Conservation (phyloP, 2,888 invertebrate species). For the Tetragnatha montana region DNA sequence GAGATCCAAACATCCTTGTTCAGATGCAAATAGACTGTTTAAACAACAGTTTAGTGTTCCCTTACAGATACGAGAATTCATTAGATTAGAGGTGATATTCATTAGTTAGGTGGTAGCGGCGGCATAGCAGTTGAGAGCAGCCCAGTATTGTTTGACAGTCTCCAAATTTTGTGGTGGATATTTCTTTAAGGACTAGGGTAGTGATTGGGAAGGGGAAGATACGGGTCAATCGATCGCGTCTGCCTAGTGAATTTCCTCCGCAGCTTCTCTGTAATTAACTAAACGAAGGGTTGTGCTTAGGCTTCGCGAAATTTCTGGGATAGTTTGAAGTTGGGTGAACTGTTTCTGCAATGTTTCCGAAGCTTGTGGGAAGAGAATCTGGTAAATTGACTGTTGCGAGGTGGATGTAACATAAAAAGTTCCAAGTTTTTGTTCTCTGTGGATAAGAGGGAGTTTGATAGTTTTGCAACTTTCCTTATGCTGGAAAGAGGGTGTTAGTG, state of each 20-base stretch:
- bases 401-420: too few species aligned
- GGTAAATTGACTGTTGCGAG: too few species aligned
- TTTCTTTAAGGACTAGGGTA: slow-evolving; percentile 33
- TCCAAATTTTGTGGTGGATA: slow-evolving; percentile 39
- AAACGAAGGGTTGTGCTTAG: neutral
- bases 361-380: too few species aligned
- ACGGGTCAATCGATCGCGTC: slow-evolving; percentile 29
- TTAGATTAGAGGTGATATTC: slow-evolving; percentile 57
- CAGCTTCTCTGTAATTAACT: slow-evolving; percentile 21
- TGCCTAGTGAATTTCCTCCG: neutral
- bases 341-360: neutral
- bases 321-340: neutral
- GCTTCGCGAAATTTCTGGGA: neutral
- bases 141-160: slow-evolving; percentile 26
- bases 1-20: slow-evolving; percentile 63
- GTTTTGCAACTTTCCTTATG: too few species aligned
- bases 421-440: too few species aligned
- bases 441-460: too few species aligned
- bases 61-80: slow-evolving; percentile 64
- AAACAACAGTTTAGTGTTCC: slow-evolving; percentile 62
- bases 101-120: slow-evolving; percentile 44
- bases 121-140: slow-evolving; percentile 29
- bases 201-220: slow-evolving; percentile 24
- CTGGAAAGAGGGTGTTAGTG: too few species aligned
- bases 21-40: slow-evolving; percentile 66